Evolutionary conservation across 2,797 vertebrate species (phyloP).

Genomic region (Neomorphus geoffroyi): DNA sequence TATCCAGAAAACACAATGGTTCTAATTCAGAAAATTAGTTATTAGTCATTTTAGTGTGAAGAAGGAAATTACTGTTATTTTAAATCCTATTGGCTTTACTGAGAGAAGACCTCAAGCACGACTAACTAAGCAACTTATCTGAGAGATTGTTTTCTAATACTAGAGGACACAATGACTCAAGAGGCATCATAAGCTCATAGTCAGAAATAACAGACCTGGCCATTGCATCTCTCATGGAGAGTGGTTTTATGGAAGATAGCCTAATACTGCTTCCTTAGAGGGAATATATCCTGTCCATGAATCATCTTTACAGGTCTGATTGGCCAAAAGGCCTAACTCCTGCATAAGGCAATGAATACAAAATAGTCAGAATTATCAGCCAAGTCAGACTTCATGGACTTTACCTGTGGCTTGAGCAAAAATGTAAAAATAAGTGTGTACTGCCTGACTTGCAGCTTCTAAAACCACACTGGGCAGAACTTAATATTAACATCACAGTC

Average conservation of each 20-base stretch:
- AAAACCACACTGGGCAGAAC: not conserved
- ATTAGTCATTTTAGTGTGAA: not conserved
- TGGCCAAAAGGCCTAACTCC: too few species aligned
- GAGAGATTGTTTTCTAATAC: not conserved
- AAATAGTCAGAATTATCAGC: conserved; percentile 66
- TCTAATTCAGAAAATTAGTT: not conserved
- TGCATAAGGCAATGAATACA: conserved; percentile 51
- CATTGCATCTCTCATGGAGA: not conserved
- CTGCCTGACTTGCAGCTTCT: not conserved
- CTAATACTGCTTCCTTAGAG: not conserved
- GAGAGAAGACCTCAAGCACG: not conserved
- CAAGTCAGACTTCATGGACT: conserved; percentile 2
- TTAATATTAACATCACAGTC: not conserved
- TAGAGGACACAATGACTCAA: not conserved
- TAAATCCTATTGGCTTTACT: not conserved
- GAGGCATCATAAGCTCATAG: not conserved
- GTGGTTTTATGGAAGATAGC: not conserved
- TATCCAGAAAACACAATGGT: not conserved
- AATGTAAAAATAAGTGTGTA: not conserved
- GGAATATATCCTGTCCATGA: not conserved
- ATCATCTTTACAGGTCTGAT: not conserved
- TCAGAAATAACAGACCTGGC: not conserved
- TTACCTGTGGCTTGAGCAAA: not conserved
- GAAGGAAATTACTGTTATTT: not conserved
- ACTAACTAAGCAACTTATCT: not conserved